A percentile compares a stretch with the other conserved stretches of the same genome.
Evolutionary conservation across 2,888 invertebrate species (phyloP).

Genomic region (Allacma fusca): DNA sequence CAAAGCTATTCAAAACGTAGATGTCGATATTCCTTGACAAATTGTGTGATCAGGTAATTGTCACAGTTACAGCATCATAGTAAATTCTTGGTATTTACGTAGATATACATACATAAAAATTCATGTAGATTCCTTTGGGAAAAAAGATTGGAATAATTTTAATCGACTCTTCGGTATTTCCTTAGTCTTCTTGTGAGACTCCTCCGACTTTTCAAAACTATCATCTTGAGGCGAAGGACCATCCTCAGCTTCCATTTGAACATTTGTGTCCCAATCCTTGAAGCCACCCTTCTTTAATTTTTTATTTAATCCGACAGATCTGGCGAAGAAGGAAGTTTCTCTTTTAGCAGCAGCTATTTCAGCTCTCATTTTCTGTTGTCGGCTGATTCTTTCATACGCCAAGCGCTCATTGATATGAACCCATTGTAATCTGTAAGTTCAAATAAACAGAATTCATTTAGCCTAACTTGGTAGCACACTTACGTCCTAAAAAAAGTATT

Average conservation of each 20-base stretch:
- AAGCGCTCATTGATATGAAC: constrained; percentile 90
- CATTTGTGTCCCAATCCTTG: constrained; percentile 58
- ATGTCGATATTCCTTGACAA: too few relatives aligned
- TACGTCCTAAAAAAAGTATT: too few relatives aligned
- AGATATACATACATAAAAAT: too few relatives aligned
- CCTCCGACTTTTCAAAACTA: not conserved
- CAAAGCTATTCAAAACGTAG: too few relatives aligned
- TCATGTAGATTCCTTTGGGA: not conserved
- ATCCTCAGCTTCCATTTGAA: not conserved
- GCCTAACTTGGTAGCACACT: too few relatives aligned
- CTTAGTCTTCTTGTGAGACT: not conserved
- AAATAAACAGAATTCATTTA: too few relatives aligned
- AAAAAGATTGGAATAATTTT: constrained; percentile 14
- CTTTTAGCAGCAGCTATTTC: constrained; percentile 92
- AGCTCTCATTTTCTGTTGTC: constrained; percentile 81
- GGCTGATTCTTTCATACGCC: constrained; percentile 89
- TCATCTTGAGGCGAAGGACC: not conserved
- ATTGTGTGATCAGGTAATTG: too few relatives aligned
- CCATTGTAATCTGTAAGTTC: constrained; percentile 98
- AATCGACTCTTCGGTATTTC: not conserved
- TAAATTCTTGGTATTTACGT: too few relatives aligned
- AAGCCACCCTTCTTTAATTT: constrained; percentile 68
- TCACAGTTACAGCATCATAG: too few relatives aligned
- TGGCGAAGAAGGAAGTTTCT: constrained; percentile 86
- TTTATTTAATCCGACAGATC: constrained; percentile 81